Base-by-base conservation (phyloP, 2,113 vertebrate genomes). In the Pseudolaguvia tuberculata region DNA sequence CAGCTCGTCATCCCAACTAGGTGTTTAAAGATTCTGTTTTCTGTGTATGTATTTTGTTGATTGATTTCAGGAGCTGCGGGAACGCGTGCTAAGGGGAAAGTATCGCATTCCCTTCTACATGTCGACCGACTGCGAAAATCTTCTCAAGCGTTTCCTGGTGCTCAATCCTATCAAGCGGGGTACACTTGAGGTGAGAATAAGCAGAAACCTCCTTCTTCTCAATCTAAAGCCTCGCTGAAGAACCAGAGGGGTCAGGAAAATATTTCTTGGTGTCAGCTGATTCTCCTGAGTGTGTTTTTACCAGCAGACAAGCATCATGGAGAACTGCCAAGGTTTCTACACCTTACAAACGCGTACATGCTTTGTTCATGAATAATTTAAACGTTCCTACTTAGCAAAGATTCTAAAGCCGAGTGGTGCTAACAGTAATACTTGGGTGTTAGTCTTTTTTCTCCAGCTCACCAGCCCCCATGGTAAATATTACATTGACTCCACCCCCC, bases 51-150 rank as follows among this genome's bases (percentile, higher is more conserved):
- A 50, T 67, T 67, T 13, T 55, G 14, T 39, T 66, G 61, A 75
- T 55, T 14, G 45, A 51, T 65, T n/a, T 25, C 82, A 97, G 95
- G 96, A 98, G 87, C 88, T 98, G 79, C 89, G 96, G 52, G 96
- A 98, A 82, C 92, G 95, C 0, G 96, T 97, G 47, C 81, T 98
- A 79, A 89, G 95, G 52, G 96, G 96, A 5, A 98, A 98, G 70
- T 98, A 98, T 78, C 92, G 96, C 0, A 92, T 98, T 55, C 96
- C 96, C 45, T 98, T 97, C 78, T 98, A 98, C 90, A 98, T 98
- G 96, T 96, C 94, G 1, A 98, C 96, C 0, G 96, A 98, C 82
- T 98, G 96, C 0, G 96, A 98, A 84, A 95, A 93, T 83, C 93
- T 97, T 84, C 90, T 97, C 73, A 89, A 94, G 50, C 92, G 88